phyloP scores from a whole-genome alignment of 2,113 vertebrate genomes.

The Panurus biarmicus region DNA sequence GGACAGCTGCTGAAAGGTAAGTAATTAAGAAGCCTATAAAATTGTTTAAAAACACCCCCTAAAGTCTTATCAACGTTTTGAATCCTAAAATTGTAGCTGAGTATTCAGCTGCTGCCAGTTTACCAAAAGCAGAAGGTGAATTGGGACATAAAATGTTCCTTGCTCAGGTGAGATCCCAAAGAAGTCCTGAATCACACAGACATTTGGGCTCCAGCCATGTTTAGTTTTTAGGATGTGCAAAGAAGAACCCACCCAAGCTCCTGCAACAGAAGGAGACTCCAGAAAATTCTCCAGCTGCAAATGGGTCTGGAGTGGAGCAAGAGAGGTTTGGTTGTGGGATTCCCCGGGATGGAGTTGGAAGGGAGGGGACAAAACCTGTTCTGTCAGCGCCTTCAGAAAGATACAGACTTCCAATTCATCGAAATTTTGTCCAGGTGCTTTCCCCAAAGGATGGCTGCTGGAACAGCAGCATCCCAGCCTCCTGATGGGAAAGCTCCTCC shows the following conservation, averaged over 20 bases:
- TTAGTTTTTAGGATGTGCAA: accelerated
- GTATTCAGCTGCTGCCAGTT: background rate
- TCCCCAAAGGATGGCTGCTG: background rate
- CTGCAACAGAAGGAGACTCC: background rate
- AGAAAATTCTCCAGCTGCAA: accelerated
- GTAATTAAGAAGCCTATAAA: background rate
- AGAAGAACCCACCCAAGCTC: background rate
- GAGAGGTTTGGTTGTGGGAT: background rate
- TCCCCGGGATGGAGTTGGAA: background rate
- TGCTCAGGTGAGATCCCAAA: background rate
- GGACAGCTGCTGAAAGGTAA: background rate
- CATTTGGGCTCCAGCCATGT: accelerated
- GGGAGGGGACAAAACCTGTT: background rate
- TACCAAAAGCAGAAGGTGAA: background rate
- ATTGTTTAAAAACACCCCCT: no score
- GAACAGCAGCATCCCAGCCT: background rate
- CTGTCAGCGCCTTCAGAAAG: background rate
- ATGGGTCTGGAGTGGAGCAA: accelerated
- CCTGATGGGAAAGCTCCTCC: background rate
- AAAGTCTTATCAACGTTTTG: no score
- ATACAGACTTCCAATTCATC: accelerated
- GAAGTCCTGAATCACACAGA: background rate
- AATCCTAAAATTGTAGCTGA: background rate
- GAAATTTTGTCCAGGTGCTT: accelerated
- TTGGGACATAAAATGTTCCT: background rate